Evolutionary conservation across 2,888 invertebrate species (phyloP), one percentile per base, ranked within the genome.

Genomic region (Noctua fimbriata): DNA sequence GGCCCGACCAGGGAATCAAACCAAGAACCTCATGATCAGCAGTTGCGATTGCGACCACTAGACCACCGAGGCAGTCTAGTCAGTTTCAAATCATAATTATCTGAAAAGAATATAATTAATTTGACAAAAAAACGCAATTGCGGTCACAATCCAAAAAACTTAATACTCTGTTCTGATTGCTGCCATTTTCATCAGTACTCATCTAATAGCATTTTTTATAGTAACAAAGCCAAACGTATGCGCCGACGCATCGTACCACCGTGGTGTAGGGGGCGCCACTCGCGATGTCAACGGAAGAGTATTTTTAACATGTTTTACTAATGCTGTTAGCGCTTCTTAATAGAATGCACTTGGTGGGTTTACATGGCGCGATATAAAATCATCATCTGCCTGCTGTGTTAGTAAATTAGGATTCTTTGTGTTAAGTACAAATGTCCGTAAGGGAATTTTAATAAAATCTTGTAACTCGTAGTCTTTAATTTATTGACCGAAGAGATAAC

Each of bases 321-420:
- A 93, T 89, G 93, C 93, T 94, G 92, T 94, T 94, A 93, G 92
- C 94, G 93, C 91, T 90, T 92, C 93, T 92, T 94, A 93, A 94
- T 94, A 94, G 92, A 92, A 87, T 80, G 78, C 55, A 79, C 66
- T 63, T 58, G 85, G n/a, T 66, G 7, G 91, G 93, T 21, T 93
- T 92, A 94, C 90, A 94, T 94, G 92, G 77, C 70, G 71, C 55
- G 71, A 66, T 12, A 2, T 2, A 28, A 12, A 58, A 5, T 65
- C 36, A 5, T 4, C 21, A 36, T 36, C 36, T 21, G 36, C 10
- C 21, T 65, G 1, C 32, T 65, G 28, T 16, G 24, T 21, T n/a
- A 28, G 10, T 41, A 10, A 41, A 28, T 36, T 28, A 28, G 1
- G 24, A 12, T n/a, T 44, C 2, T 73, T 24, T 44, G 7, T 44